phyloP scores from a whole-genome alignment of 1,140 invertebrate species.

The Cydia strobilella region DNA sequence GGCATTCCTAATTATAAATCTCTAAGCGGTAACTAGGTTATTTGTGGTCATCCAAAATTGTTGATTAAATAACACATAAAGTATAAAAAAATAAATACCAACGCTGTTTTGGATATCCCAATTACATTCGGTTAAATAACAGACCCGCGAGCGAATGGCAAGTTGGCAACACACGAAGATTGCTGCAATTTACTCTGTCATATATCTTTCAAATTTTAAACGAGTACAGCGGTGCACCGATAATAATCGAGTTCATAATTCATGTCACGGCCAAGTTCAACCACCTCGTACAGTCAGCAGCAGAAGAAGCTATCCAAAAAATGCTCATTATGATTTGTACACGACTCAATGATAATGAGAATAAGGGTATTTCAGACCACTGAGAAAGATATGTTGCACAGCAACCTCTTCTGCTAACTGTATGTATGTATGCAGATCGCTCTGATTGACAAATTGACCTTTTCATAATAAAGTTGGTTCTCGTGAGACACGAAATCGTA shows the following conservation, averaged over 20 bases:
- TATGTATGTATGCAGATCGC: slow-evolving; percentile 14
- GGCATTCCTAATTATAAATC: too few species aligned
- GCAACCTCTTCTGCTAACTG: background rate
- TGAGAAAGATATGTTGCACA: background rate
- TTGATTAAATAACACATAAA: too few species aligned
- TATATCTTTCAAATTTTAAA: slow-evolving; percentile 6
- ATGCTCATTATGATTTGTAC: background rate
- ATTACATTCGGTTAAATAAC: background rate
- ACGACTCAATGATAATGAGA: background rate
- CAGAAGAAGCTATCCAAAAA: background rate
- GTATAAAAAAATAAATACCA: background rate
- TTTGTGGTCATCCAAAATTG: too few species aligned
- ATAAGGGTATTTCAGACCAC: background rate
- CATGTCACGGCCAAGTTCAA: slow-evolving; percentile 57
- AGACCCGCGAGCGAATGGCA: background rate
- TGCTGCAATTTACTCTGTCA: slow-evolving; percentile 27
- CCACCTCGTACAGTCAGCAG: slow-evolving; percentile 41
- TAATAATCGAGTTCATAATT: slow-evolving; percentile 51
- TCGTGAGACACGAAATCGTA: background rate
- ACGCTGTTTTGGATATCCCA: background rate
- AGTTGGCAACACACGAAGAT: slow-evolving; percentile 7
- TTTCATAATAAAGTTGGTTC: slow-evolving; percentile 16
- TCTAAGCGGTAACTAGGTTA: too few species aligned
- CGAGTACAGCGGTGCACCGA: slow-evolving; percentile 45
- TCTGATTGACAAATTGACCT: slow-evolving; percentile 18